Base-by-base conservation (phyloP, 1,140 invertebrate genomes). In the Plectrocnemia conspersa region DNA sequence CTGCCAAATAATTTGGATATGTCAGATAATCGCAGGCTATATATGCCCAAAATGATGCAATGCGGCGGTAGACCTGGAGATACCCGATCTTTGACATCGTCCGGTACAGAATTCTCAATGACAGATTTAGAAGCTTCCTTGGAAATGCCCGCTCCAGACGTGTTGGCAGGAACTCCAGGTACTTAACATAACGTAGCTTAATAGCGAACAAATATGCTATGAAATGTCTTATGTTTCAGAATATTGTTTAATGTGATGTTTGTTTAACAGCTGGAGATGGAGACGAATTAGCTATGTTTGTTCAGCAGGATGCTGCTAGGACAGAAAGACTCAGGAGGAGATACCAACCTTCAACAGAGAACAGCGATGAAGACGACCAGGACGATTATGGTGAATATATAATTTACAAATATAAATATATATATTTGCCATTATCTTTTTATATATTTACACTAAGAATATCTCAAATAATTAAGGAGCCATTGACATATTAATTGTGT, bases 281-380 rank as follows among this genome's bases (percentile, higher is more conserved):
- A 5, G 72, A 82, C 33, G 90, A 93, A 61, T 69, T 93, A 21
- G 82, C 85, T 0, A 82, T 85, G 16, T 93, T 93, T 64, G 89
- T 91, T 0, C 83, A 91, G 57, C 88, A 89, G 40, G 86, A 90
- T 59, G 85, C 85, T 0, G 80, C 83, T 9, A 72, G 90, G 21
- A 89, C 87, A 0, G 89, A 93, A 63, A 73, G 89, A 19, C 79
- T 92, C 2, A 83, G 86, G 55, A 85, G 88, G 59, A 79, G 89
- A 15, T 91, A 80, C 59, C 73, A 76, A 11, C 71, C 69, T 4
- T 74, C 77, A 42, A 68, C 69, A 10, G 73, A 66, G 59, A 77
- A 73, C 72, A 73, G 69, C 54, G 85, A 87, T 11, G 86, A 86
- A 52, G 84, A 89, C 52, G 89, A 92, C 64, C 79, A 89, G 56